Evolutionary conservation across 2,113 vertebrate species (phyloP).

Genomic region (Ascaphus truei): DNA sequence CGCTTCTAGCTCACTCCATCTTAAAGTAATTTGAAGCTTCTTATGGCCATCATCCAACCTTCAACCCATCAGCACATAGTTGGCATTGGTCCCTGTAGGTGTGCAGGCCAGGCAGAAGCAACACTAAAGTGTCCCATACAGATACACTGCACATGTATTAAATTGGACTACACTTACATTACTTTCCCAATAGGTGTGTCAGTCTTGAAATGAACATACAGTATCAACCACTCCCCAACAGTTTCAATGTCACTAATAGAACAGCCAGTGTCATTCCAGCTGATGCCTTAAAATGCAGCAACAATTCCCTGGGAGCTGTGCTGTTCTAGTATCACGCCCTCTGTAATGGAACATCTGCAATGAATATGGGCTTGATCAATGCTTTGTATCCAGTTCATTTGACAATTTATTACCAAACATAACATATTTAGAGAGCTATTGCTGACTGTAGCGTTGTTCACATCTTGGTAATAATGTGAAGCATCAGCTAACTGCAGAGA

Average conservation of each 20-base stretch:
- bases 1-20: too few relatives aligned
- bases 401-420: neutral
- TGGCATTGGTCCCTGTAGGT: too few relatives aligned
- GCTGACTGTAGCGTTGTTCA: neutral
- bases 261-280: too few relatives aligned
- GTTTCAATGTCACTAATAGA: neutral
- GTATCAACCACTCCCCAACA: neutral
- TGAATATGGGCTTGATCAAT: neutral
- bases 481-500: neutral
- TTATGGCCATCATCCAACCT: too few relatives aligned
- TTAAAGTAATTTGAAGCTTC: too few relatives aligned
- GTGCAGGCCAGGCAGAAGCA: too few relatives aligned
- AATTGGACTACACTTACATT: too few relatives aligned
- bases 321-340: neutral
- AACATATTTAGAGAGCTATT: neutral
- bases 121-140: too few relatives aligned
- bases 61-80: too few relatives aligned
- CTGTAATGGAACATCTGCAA: conserved; percentile 8
- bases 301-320: neutral
- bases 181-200: neutral
- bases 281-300: neutral
- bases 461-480: neutral
- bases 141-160: too few relatives aligned
- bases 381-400: neutral
- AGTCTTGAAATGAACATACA: neutral